Evolutionary conservation across 2,113 vertebrate genomes (phyloP).

Genomic region (Hippocampus zosterae): DNA sequence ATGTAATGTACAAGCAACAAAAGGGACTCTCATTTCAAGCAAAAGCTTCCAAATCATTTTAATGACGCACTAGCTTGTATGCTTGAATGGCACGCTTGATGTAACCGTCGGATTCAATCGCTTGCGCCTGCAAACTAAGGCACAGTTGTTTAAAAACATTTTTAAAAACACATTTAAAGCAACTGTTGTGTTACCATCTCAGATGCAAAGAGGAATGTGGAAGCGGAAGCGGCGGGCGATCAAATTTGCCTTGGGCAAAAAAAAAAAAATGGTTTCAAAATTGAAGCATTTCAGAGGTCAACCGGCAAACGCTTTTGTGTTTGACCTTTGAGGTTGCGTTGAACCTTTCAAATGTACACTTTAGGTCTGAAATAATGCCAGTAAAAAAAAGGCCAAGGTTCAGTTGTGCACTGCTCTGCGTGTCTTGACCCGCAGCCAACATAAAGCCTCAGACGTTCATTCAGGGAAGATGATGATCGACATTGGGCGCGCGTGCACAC

Average conservation of each 20-base stretch:
- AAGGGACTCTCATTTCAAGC: background rate
- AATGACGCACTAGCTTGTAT: background rate
- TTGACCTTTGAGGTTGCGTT: background rate
- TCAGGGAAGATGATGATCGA: slow-evolving; percentile 40
- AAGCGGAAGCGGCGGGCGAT: no score
- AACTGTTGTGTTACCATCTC: no score
- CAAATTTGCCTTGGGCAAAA: background rate
- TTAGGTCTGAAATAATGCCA: background rate
- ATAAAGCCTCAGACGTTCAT: slow-evolving; percentile 33
- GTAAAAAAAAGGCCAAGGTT: background rate
- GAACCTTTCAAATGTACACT: background rate
- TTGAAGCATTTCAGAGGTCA: background rate
- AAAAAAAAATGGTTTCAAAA: background rate
- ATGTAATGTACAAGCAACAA: background rate
- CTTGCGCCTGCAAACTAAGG: no score
- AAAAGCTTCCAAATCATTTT: background rate
- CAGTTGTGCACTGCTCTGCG: background rate
- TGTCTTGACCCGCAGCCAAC: slow-evolving; percentile 8
- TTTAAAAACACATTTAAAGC: no score
- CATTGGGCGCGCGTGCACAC: slow-evolving; percentile 29
- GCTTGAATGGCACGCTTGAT: no score
- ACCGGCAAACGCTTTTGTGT: background rate
- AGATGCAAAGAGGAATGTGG: no score
- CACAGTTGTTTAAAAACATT: no score
- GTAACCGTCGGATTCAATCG: no score